phyloP scores from a whole-genome alignment of 2,113 vertebrate genomes.

The Pedetes capensis region DNA sequence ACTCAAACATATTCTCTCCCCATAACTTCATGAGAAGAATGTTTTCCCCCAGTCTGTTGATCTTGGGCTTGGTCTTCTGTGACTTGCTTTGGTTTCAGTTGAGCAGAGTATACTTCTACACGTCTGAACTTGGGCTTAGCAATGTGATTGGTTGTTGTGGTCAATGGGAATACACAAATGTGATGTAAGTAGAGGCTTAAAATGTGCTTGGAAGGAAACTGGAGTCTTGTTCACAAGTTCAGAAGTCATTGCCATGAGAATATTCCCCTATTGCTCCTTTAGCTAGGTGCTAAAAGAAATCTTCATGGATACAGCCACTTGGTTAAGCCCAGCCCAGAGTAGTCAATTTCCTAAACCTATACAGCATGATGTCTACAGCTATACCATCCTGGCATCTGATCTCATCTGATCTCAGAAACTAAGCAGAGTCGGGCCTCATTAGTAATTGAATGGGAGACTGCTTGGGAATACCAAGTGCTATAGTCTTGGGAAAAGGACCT shows the following conservation, averaged over 20 bases:
- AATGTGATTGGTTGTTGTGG: neutral
- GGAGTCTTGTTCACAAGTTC: neutral
- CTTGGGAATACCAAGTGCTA: too few species aligned
- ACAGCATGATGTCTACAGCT: too few species aligned
- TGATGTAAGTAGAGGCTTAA: neutral
- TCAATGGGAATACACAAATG: neutral
- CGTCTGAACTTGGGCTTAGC: neutral
- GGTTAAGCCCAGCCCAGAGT: neutral
- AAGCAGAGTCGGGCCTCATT: too few species aligned
- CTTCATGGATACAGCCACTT: neutral
- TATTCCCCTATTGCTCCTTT: neutral
- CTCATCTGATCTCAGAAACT: too few species aligned
- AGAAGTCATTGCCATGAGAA: neutral
- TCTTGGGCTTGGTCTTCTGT: neutral
- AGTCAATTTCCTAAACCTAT: neutral
- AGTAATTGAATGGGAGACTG: too few species aligned
- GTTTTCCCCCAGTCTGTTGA: neutral
- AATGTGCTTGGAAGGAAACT: neutral
- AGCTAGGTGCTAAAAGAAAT: neutral
- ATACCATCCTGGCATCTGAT: too few species aligned
- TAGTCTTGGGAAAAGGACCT: too few species aligned
- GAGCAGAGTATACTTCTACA: neutral
- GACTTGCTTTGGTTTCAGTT: neutral
- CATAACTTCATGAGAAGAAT: neutral
- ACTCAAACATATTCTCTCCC: neutral